Conservation (phyloP, 2,113 vertebrate genomes). For the Eudyptes chrysolophus region DNA sequence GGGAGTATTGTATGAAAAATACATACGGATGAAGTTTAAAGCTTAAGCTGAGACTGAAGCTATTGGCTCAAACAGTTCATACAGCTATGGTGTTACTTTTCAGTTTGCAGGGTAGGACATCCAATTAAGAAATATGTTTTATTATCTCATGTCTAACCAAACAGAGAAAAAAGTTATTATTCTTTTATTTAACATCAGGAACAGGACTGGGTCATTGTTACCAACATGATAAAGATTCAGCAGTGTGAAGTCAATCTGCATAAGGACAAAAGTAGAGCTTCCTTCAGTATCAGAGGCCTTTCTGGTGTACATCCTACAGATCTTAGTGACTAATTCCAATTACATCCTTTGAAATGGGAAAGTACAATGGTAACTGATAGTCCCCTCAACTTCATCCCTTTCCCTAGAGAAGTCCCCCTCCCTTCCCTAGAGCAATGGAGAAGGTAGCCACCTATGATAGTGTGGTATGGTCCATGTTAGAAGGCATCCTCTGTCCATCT, state of each 20-base stretch:
- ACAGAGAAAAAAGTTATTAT: background rate
- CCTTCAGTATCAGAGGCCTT: background rate
- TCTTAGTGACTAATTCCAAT: background rate
- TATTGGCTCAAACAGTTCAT: background rate
- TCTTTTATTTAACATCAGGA: background rate
- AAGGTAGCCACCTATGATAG: background rate
- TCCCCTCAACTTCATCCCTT: background rate
- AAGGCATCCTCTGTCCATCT: background rate
- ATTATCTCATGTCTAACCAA: background rate
- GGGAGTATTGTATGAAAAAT: background rate
- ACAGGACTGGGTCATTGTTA: background rate
- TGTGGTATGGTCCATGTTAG: background rate
- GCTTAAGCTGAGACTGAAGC: background rate
- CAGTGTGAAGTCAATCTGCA: background rate
- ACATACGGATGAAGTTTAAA: background rate
- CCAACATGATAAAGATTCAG: background rate
- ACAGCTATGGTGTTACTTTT: background rate
- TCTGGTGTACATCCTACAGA: background rate
- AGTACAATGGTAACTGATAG: background rate
- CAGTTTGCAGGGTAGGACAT: background rate
- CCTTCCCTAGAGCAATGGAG: background rate
- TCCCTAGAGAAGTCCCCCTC: background rate
- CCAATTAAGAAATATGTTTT: background rate
- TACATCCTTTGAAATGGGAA: background rate
- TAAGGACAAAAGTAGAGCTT: background rate